A percentile compares a stretch with the other conserved stretches of the same genome.
These are phyloP conservation scores for Mirza zaza DNA, from an alignment of 2,113 vertebrate species.

Conservation along the genomic window DNA sequence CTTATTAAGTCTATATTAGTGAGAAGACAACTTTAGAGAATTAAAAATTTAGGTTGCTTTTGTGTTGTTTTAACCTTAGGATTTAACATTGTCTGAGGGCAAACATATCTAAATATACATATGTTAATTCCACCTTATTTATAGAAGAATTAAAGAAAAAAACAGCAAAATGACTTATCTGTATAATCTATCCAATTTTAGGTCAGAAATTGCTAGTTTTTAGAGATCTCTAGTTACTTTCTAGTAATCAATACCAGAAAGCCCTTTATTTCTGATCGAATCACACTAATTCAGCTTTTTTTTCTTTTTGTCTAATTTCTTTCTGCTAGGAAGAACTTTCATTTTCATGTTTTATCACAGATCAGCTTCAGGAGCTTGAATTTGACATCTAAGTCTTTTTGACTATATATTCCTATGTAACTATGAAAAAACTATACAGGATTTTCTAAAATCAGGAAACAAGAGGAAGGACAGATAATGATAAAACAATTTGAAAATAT, in stretches of 20 bases:
- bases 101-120: background rate
- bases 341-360: slow-evolving; percentile 39
- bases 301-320: background rate
- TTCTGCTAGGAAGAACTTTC: slow-evolving; percentile 19
- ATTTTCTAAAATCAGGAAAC: background rate
- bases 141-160: background rate
- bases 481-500: slow-evolving; percentile 31
- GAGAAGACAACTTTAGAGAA: slow-evolving; percentile 32
- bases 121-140: background rate
- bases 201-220: slow-evolving; percentile 30
- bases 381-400: slow-evolving; percentile 9
- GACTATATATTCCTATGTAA: background rate
- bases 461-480: slow-evolving; percentile 41
- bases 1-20: slow-evolving; percentile 53
- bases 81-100: background rate
- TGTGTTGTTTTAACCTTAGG: background rate
- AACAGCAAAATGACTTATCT: slow-evolving; percentile 24
- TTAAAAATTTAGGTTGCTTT: slow-evolving; percentile 61
- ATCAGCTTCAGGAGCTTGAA: background rate
- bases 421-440: background rate
- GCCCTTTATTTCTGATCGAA: background rate
- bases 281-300: background rate
- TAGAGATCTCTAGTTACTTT: background rate
- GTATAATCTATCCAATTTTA: background rate
- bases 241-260: background rate